Conservation (phyloP, 53 echinoderm and acorn worm species). For the Hippasteria phrygiana region DNA sequence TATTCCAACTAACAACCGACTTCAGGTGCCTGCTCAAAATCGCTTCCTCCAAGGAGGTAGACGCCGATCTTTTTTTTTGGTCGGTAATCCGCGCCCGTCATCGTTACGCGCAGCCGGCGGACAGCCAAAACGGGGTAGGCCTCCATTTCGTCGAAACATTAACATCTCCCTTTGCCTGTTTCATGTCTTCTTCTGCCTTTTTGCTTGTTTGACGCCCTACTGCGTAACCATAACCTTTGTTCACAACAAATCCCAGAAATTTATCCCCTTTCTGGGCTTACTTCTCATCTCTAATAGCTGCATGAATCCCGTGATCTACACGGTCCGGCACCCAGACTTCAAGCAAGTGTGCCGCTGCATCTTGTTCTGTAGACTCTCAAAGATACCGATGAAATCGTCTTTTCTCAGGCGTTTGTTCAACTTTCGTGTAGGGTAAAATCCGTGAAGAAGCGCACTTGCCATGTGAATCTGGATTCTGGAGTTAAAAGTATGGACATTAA, state of each 20-base stretch:
- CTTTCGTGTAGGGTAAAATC: no score
- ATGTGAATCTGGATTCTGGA: no score
- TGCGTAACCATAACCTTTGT: neutral
- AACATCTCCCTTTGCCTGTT: neutral
- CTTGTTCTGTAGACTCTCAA: neutral
- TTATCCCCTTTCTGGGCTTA: slow-evolving; percentile 1
- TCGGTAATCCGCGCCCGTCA: neutral
- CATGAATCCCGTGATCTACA: slow-evolving; percentile 25
- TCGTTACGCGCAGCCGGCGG: neutral
- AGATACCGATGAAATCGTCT: slow-evolving; percentile 27
- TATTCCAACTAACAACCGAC: neutral
- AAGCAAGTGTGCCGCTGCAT: slow-evolving; percentile 18
- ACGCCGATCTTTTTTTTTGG: neutral
- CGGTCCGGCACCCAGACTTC: slow-evolving; percentile 15
- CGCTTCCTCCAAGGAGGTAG: no score
- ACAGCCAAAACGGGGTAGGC: neutral
- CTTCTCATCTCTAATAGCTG: neutral
- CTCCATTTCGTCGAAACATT: neutral
- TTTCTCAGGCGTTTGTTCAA: no score
- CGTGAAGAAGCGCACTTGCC: no score
- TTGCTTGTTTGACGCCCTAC: neutral
- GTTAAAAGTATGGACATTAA: no score
- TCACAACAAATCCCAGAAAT: neutral
- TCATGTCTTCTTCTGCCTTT: slow-evolving; percentile 1
- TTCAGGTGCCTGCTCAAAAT: neutral